A percentile compares a stretch with the other conserved stretches of the same genome.
Evolutionary conservation across 2,888 invertebrate genomes (phyloP).

Genomic region (Brassicogethes aeneus): DNA sequence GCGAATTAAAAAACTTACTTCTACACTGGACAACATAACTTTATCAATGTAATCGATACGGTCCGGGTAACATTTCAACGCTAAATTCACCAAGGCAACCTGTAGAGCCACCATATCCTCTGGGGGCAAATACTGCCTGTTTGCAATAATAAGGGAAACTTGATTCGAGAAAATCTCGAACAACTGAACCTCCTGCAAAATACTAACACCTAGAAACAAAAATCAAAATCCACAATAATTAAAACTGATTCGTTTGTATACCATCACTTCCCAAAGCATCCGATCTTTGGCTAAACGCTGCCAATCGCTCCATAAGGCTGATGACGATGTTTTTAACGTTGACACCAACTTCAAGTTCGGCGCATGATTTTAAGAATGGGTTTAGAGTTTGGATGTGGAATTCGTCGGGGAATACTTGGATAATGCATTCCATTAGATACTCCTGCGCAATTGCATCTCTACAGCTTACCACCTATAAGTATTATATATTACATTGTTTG

Average conservation of each 20-base stretch:
- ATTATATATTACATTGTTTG: too few relatives aligned
- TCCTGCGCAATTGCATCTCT: constrained; percentile 98
- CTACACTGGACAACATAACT: constrained; percentile 83
- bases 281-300: constrained; percentile 72
- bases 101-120: constrained; percentile 96
- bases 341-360: constrained; percentile 89
- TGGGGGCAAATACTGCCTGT: constrained; percentile 86
- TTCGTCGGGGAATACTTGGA: constrained; percentile 98
- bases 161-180: constrained; percentile 99
- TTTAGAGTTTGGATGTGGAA: constrained; percentile 94
- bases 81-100: constrained; percentile 88
- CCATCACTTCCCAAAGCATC: constrained; percentile 45
- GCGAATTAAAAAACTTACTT: constrained; percentile 20
- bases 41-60: constrained; percentile 91
- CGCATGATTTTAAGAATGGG: constrained; percentile 94
- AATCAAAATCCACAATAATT: constrained; percentile 5
- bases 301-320: constrained; percentile 85
- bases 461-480: constrained; percentile 76
- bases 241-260: too few relatives aligned
- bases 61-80: constrained; percentile 94
- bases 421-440: constrained; percentile 98
- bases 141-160: constrained; percentile 89
- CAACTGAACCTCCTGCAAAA: constrained; percentile 69
- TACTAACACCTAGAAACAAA: constrained; percentile 20
- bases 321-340: constrained; percentile 98